Base-by-base conservation (phyloP, 1,140 invertebrate species). In the Drosophila orena region DNA sequence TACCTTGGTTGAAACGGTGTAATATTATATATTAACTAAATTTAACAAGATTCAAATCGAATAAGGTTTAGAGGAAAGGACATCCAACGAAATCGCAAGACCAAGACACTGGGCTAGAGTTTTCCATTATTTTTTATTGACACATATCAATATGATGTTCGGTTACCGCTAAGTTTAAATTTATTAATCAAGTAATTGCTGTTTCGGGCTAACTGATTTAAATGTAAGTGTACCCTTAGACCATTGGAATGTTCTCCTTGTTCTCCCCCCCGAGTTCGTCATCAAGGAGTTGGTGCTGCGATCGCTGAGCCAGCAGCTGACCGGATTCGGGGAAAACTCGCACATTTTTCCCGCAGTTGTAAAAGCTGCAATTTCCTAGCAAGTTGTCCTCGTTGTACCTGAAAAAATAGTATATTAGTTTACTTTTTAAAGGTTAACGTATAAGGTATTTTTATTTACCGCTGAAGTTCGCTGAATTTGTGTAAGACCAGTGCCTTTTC, bases 331-430 rank as follows among this genome's bases (percentile, higher is more conserved):
- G 80, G 0, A 69, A 62, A 47, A 71, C 65, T 8, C 61, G 52
- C 3, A 89, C 40, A 42, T 61, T 75, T 11, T 49, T 65, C 17
- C 22, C 24, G 55, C 84, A 89, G n/a, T 78, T 66, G 14, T 46
- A 47, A 20, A 89, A 89, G 3, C 10, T 35, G 46, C 84, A 89
- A 34, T 72, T 74, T 0, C 84, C 84, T 12, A 77, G 24, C 56
- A 78, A 59, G 35, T 77, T 84, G 3, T 37, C 42, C 3, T 77
- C 69, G n/a, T 89, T 89, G n/a, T 55, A 80, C 3, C 84, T 89
- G 20, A 3, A 59, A n/a, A n/a, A 22, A 10, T 14, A 6, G 4
- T 7, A 50, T 15, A 34, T 14, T 0, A 34, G 15, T 17, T 12
- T 4, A 20, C 3, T 4, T 30, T 2, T 30, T 30, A 0, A 30